phyloP scores from a whole-genome alignment of 2,113 vertebrate species.

The Mus spicilegus region DNA sequence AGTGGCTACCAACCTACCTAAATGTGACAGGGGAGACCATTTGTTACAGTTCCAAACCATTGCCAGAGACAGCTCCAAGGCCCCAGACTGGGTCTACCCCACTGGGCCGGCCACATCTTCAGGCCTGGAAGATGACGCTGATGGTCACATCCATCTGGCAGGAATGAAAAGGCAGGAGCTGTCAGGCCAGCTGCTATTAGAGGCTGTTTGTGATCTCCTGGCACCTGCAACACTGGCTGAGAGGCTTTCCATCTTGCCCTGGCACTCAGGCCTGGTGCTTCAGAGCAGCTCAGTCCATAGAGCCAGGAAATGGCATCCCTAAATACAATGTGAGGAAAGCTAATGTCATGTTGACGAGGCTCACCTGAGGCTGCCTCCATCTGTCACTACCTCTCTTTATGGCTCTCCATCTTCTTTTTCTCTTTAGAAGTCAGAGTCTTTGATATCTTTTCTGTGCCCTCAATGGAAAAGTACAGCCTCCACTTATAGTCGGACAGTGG shows the following conservation, averaged over 20 bases:
- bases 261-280: conserved; percentile 80
- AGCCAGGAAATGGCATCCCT: conserved; percentile 70
- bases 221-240: conserved; percentile 60
- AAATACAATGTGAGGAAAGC: conserved; percentile 64
- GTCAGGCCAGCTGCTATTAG: conserved; percentile 69
- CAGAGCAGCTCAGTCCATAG: conserved; percentile 80
- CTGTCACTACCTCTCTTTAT: conserved; percentile 27
- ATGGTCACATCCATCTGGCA: conserved; percentile 72
- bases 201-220: conserved; percentile 77
- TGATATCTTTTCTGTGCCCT: conserved; percentile 5
- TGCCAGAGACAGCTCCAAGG: conserved; percentile 47
- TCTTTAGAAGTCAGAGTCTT: conserved; percentile 29
- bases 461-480: not conserved
- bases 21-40: conserved; percentile 39
- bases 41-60: conserved; percentile 35
- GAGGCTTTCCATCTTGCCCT: conserved; percentile 78
- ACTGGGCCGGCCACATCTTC: not conserved
- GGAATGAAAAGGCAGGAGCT: conserved; percentile 71
- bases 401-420: conserved; percentile 4
- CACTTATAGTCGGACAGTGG: not conserved
- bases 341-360: conserved; percentile 71
- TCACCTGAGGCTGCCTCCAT: conserved; percentile 66
- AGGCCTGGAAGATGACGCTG: conserved; percentile 59
- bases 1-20: conserved; percentile 6
- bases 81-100: not conserved